These are phyloP conservation scores for Trichomycterus rosablanca DNA, from an alignment of 2,113 vertebrate species.

Conservation along the genomic window DNA sequence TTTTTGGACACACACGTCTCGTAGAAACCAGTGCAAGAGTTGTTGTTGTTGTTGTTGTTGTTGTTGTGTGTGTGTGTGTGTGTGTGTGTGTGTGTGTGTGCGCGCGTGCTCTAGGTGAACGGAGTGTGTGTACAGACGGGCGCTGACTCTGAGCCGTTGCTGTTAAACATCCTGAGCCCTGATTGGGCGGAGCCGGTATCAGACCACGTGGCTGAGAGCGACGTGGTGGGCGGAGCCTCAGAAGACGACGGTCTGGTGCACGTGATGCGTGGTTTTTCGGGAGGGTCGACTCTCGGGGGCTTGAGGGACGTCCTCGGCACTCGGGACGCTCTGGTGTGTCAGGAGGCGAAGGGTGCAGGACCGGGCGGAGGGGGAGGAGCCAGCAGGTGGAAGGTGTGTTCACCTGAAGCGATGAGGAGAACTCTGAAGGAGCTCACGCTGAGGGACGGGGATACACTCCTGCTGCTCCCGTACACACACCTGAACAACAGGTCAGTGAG, in stretches of 20 bases:
- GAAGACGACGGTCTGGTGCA: conserved; percentile 48
- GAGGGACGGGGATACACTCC: conserved; percentile 74
- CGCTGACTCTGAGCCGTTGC: conserved; percentile 77
- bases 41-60: too few relatives aligned
- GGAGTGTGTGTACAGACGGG: conserved; percentile 71
- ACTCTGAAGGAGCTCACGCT: conserved; percentile 77
- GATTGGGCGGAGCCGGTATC: conserved; percentile 47
- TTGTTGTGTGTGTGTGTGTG: background rate
- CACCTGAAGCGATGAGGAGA: conserved; percentile 69
- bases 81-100: background rate
- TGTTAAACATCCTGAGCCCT: conserved; percentile 75
- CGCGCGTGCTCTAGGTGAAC: conserved; percentile 69
- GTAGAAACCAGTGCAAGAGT: too few relatives aligned
- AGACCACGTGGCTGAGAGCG: background rate
- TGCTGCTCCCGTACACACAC: conserved; percentile 72
- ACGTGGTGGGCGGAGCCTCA: background rate
- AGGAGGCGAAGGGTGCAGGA: conserved; percentile 52
- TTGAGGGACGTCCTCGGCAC: conserved; percentile 59
- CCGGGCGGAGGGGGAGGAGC: conserved; percentile 73
- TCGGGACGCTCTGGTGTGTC: conserved; percentile 63
- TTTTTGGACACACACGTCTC: too few relatives aligned
- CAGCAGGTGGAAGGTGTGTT: conserved; percentile 76
- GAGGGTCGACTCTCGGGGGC: conserved; percentile 57
- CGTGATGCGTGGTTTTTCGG: conserved; percentile 59
- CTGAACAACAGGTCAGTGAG: conserved; percentile 71